Base-by-base conservation (phyloP, 35 echinoderm and acorn worm species). In the Hemicentrotus pulcherrimus region DNA sequence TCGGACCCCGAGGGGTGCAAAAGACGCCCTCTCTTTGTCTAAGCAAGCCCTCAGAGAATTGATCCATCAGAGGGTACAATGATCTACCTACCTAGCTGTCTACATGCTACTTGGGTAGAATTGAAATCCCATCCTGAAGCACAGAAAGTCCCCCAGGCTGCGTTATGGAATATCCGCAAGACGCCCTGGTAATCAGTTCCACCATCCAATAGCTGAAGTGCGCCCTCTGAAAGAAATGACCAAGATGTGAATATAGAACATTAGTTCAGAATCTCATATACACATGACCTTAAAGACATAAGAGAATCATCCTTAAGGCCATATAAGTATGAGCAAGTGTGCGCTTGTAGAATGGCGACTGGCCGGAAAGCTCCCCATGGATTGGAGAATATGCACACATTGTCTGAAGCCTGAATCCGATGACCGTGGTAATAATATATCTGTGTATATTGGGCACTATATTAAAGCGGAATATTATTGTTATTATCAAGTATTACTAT, bases 101-200 rank as follows among this genome's bases (percentile, higher is more conserved):
- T 47, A 85, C 97, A 98, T 31, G 94, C 95, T 5, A 98, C 96
- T 22, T 95, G 46, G 48, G 95, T 95, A 33, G 96, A 95, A 8
- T 93, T 12, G 32, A 97, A 92, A 32, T 94, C 94, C 95, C 95
- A 97, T 28, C 89, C 48, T 10, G 92, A 18, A 24, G 85, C 92
- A 61, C 97, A 97, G 9, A 96, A 55, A 0, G 90, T 95, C 6
- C 97, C 97, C 95, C 95, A 96, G 31, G 71, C 61, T 7, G 88
- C 86, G 5, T 86, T 65, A 41, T 96, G 91, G 32, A 86, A 95
- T 24, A 97, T 95, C 59, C 95, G 94, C 22, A 97, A 91, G 45
- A 78, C 92, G 14, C 97, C 97, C 31, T 96, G 94, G 86, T 94
- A 91, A 2, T 61, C 47, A 46, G 61, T 46, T 31, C 46, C 35